Percentiles rank a stretch among this genome's conserved stretches.
These are phyloP conservation scores for Hirundo rustica DNA, from an alignment of 2,797 vertebrate genomes.

Conservation along the genomic window DNA sequence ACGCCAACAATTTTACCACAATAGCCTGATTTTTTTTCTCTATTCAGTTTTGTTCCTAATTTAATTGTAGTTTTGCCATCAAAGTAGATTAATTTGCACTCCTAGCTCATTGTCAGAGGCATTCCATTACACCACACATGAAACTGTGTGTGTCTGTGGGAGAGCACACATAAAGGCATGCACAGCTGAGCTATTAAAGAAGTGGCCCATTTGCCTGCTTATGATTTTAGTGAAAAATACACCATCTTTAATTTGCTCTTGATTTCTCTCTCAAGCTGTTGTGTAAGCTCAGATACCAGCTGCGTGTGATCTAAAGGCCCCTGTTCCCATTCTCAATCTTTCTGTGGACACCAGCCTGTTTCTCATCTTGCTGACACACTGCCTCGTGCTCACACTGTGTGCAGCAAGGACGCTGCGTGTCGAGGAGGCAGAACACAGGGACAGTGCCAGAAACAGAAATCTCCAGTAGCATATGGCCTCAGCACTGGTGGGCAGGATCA, in stretches of 20 bases:
- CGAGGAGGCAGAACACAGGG: neutral
- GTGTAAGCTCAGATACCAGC: neutral
- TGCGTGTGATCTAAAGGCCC: neutral
- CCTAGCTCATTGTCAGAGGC: neutral
- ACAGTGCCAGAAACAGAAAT: neutral
- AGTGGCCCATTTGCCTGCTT: neutral
- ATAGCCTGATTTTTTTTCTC: neutral
- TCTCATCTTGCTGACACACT: neutral
- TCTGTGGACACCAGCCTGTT: neutral
- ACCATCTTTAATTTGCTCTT: neutral
- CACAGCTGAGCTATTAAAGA: neutral
- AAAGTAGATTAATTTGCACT: conserved; percentile 11
- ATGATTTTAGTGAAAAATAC: neutral
- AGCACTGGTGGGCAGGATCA: fast-evolving
- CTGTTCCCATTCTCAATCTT: neutral
- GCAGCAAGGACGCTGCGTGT: neutral
- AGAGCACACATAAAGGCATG: neutral
- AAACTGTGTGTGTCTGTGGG: neutral
- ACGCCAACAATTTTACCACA: neutral
- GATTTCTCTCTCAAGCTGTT: neutral
- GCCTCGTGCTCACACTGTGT: fast-evolving
- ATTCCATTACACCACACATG: neutral
- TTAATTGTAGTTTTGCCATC: neutral
- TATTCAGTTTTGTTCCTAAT: neutral
- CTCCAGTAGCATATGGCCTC: neutral